Conservation (phyloP, 2,113 vertebrate species). For the Pelusios castaneus region DNA sequence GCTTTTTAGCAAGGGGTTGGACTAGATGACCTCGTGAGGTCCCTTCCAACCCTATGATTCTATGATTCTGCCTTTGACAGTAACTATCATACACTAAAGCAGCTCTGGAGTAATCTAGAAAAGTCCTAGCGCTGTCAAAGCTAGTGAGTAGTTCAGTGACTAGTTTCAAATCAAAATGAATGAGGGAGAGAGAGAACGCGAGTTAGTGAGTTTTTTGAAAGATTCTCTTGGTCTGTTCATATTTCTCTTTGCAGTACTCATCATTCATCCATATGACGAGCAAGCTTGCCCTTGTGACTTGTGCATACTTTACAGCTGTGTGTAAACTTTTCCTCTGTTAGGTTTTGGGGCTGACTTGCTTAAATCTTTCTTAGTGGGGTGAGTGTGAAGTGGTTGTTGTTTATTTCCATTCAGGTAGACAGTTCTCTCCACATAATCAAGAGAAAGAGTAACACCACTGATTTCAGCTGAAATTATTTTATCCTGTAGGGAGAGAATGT, state of each 20-base stretch:
- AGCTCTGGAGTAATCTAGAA: background rate
- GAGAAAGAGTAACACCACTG: background rate
- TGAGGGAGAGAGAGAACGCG: fast-evolving
- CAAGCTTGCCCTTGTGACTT: background rate
- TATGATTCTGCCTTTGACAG: background rate
- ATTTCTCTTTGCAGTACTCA: background rate
- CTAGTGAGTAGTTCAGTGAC: background rate
- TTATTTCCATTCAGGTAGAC: background rate
- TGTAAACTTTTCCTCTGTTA: background rate
- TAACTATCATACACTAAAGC: background rate
- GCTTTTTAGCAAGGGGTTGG: too few species aligned
- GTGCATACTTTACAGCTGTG: background rate
- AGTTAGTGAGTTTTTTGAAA: background rate
- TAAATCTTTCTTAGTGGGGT: background rate
- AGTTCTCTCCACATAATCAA: fast-evolving
- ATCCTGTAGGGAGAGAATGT: background rate
- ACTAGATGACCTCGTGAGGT: too few species aligned
- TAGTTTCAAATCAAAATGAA: background rate
- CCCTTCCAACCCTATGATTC: too few species aligned
- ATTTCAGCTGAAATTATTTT: background rate
- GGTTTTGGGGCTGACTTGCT: background rate
- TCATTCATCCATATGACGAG: background rate
- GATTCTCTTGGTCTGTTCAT: background rate
- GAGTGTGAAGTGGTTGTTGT: background rate
- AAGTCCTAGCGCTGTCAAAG: background rate